Base-by-base conservation (phyloP, 2,113 vertebrate genomes). In the Oostethus manadensis region DNA sequence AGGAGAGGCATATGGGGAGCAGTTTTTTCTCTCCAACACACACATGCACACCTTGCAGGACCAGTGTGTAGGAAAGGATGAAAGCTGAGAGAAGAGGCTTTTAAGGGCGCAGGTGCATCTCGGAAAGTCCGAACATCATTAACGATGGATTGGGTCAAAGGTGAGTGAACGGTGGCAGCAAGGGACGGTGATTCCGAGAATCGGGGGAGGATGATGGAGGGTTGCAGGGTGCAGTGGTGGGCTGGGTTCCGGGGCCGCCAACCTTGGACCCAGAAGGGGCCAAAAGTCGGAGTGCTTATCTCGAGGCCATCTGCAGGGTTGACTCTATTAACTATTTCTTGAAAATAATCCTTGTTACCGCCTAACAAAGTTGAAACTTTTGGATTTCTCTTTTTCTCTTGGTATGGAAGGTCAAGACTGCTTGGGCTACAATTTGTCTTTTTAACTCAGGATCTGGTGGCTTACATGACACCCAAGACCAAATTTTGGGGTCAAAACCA, bases 141-240 rank as follows among this genome's bases (percentile, higher is more conserved):
- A 86, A 79, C 85, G 80, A 84, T 76, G 69, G 76, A 82, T 76
- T 61, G 65, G 79, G 79, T 85, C 79, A 73, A 66, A 80, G 81
- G 84, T 84, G 84, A 84, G 79, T 73, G 79, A 85, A 77, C 62
- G 14, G 50, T 79, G 79, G 81, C 55, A 72, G 64, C 51, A 53
- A 56, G 64, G 77, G 78, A 80, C 77, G 50, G 66, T 69, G 78
- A 79, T 68, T 10, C 71, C 74, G 70, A 66, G 78, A 70, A 70
- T 55, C 54, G 48, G 22, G 35, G 21, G 55, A 73, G 76, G 66
- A 47, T 69, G 70, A 74, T 82, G 73, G 51, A 67, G 51, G 53
- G 38, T 58, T 46, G 49, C 48, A 46, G 63, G 70, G 61, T 58
- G 50, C 22, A 55, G 44, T 49, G 61, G 73, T 71, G 64, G 40